Percentiles rank a stretch among this genome's conserved stretches.
These are phyloP conservation scores for Orthosia gothica DNA, from an alignment of 2,888 invertebrate genomes.

Conservation along the genomic window DNA sequence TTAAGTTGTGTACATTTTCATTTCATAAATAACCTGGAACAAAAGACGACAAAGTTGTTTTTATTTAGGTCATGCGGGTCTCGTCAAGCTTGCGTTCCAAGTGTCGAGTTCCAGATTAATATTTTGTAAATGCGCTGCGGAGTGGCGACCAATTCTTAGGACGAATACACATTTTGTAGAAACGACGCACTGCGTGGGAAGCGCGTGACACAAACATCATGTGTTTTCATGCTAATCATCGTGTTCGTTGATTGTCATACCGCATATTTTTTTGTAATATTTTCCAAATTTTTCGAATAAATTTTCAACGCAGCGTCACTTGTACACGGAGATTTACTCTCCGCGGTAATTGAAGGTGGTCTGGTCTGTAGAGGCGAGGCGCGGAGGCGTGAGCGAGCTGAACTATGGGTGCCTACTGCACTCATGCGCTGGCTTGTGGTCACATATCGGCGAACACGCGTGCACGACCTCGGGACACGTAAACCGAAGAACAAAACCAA, in stretches of 20 bases:
- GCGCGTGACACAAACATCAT: slow-evolving; percentile 12
- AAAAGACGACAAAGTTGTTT: slow-evolving; percentile 81
- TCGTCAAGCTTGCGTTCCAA: slow-evolving; percentile 75
- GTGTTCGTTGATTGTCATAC: background rate
- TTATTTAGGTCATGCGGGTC: slow-evolving; percentile 81
- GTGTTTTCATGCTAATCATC: background rate
- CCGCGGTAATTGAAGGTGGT: slow-evolving; percentile 64
- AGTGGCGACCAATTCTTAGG: slow-evolving; percentile 54
- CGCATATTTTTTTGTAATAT: background rate
- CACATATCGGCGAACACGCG: slow-evolving; percentile 70
- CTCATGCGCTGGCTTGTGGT: slow-evolving; percentile 52
- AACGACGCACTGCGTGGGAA: slow-evolving; percentile 21
- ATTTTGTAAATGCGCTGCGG: slow-evolving; percentile 74
- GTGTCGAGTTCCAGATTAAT: slow-evolving; percentile 83
- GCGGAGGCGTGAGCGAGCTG: slow-evolving; percentile 60
- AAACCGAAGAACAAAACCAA: slow-evolving; percentile 79
- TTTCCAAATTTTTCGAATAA: background rate
- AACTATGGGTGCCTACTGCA: slow-evolving; percentile 56
- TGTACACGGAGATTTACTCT: slow-evolving; percentile 57
- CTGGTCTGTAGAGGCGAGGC: slow-evolving; percentile 55
- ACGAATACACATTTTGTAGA: slow-evolving; percentile 58
- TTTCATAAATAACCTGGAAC: slow-evolving; percentile 80
- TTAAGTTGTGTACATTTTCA: slow-evolving; percentile 68
- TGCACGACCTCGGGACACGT: slow-evolving; percentile 74
- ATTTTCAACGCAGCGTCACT: slow-evolving; percentile 22